Percentiles rank a stretch among this genome's conserved stretches.
Conservation (phyloP, 2,797 vertebrate species). For the Pseudopleuronectes americanus region DNA sequence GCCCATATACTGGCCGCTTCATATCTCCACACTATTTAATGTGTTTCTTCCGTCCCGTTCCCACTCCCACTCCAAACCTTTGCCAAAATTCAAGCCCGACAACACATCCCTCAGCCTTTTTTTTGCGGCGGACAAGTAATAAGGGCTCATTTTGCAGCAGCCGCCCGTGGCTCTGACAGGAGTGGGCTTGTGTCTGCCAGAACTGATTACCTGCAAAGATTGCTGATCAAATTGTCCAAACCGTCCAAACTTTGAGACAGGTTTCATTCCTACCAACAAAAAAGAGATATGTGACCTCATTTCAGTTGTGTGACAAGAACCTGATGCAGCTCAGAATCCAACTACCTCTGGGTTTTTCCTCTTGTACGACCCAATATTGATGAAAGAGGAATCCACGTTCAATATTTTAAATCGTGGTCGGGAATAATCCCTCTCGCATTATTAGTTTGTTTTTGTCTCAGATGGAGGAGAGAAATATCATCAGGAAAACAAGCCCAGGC, state of each 20-base stretch:
- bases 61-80: conserved; percentile 50
- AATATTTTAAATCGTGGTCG: conserved; percentile 35
- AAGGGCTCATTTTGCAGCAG: conserved; percentile 67
- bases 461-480: conserved; percentile 42
- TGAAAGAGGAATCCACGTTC: conserved; percentile 29
- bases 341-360: conserved; percentile 6
- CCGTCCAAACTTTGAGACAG: conserved; percentile 52
- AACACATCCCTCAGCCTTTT: conserved; percentile 63
- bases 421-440: conserved; percentile 30
- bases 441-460: conserved; percentile 52
- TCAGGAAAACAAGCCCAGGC: conserved; percentile 28
- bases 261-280: conserved; percentile 39
- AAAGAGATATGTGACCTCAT: neutral
- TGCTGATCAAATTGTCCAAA: conserved; percentile 74
- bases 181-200: conserved; percentile 63
- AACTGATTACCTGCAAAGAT: conserved; percentile 66
- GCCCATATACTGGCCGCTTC: conserved; percentile 50
- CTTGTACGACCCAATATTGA: neutral
- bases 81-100: conserved; percentile 66
- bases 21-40: conserved; percentile 72
- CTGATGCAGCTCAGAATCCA: conserved; percentile 29
- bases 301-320: conserved; percentile 21
- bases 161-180: conserved; percentile 57
- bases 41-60: conserved; percentile 46
- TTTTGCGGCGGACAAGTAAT: conserved; percentile 60